phyloP scores from a whole-genome alignment of 2,888 invertebrate genomes.

The Ceramica pisi region DNA sequence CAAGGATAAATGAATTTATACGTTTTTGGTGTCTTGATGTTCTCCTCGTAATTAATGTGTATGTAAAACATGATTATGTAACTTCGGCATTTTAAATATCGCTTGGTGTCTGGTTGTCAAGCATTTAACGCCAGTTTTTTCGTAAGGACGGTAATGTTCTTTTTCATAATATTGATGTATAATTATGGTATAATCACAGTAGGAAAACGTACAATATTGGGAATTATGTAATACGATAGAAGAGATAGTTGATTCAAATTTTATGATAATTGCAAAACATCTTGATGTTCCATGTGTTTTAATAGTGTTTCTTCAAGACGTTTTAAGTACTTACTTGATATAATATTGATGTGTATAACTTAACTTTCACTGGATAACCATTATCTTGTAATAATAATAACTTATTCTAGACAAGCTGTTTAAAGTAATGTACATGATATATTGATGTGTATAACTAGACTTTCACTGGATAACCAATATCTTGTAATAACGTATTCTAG shows the following conservation, averaged over 20 bases:
- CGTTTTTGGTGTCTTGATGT: too few relatives aligned
- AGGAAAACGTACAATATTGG: conserved; percentile 11
- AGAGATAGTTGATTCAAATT: conserved; percentile 3
- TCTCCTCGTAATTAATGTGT: not conserved
- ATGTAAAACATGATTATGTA: not conserved
- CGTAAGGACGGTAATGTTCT: not conserved
- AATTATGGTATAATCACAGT: conserved; percentile 7
- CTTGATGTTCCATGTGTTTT: conserved; percentile 34
- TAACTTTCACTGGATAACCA: too few relatives aligned
- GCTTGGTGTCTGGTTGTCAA: conserved; percentile 36
- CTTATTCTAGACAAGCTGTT: not conserved
- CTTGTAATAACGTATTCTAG: conserved; percentile 18
- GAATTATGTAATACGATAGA: conserved; percentile 20
- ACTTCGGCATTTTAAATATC: not conserved
- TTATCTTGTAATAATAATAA: too few relatives aligned
- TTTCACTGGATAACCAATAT: conserved; percentile 10
- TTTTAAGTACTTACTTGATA: conserved; percentile 21
- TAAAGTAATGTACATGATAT: conserved; percentile 18
- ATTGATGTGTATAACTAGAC: conserved; percentile 27
- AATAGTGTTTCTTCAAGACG: conserved; percentile 20
- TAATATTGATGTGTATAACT: not conserved
- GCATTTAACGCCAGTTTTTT: not conserved
- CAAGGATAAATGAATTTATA: too few relatives aligned
- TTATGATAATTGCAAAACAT: conserved; percentile 16
- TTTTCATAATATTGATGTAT: not conserved